These are phyloP conservation scores for Ornithorhynchus anatinus DNA, from an alignment of 2,113 vertebrate genomes.

Conservation along the genomic window DNA sequence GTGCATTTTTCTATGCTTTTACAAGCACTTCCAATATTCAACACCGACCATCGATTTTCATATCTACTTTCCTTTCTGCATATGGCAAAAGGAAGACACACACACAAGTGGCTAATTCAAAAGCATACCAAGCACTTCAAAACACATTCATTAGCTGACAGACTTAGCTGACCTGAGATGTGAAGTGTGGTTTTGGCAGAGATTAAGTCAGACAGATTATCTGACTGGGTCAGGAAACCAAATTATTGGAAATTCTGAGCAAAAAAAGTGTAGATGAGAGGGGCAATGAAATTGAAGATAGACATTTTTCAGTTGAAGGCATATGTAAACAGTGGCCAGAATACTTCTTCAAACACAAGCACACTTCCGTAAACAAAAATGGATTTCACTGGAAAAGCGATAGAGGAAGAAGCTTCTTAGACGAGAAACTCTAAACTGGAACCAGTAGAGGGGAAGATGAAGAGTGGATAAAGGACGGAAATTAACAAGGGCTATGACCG, in stretches of 20 bases:
- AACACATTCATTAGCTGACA: background rate
- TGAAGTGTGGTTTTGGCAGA: background rate
- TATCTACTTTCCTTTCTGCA: background rate
- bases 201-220: background rate
- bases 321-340: background rate
- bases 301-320: background rate
- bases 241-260: background rate
- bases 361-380: accelerated
- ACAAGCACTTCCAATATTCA: no score
- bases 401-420: no score
- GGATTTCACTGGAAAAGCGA: background rate
- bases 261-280: background rate
- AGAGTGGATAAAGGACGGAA: no score
- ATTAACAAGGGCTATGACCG: no score
- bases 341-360: background rate
- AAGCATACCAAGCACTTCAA: background rate
- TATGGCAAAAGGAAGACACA: background rate
- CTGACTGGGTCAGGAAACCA: background rate
- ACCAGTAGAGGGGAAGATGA: no score
- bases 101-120: background rate
- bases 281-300: background rate
- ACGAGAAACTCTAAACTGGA: no score
- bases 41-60: background rate
- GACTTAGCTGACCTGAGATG: background rate
- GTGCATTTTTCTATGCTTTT: no score